These are phyloP conservation scores for Reticulitermes lucifugus DNA, from an alignment of 2,888 invertebrate genomes.

Conservation along the genomic window DNA sequence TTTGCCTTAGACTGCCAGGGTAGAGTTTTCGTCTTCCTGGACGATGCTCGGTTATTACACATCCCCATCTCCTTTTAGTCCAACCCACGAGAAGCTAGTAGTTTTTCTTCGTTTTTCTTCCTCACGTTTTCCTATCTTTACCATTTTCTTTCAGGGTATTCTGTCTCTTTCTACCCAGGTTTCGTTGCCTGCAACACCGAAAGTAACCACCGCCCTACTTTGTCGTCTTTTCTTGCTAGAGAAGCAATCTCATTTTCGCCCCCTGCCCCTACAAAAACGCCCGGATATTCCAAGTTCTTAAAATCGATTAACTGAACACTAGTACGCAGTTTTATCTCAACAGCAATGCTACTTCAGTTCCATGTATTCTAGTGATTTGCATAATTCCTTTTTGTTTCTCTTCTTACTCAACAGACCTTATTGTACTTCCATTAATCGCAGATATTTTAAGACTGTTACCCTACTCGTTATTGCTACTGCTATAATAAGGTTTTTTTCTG, in stretches of 20 bases:
- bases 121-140: conserved; percentile 28
- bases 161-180: not conserved
- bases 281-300: conserved; percentile 19
- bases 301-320: conserved; percentile 35
- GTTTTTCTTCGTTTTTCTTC: conserved; percentile 24
- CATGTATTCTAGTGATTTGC: too few species aligned
- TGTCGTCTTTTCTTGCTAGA: conserved; percentile 1
- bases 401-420: too few species aligned
- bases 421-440: too few species aligned
- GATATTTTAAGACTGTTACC: too few species aligned
- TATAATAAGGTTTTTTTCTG: too few species aligned
- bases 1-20: conserved; percentile 19
- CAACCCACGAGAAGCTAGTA: conserved; percentile 8
- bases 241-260: conserved; percentile 29
- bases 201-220: not conserved
- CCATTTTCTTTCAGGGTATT: conserved; percentile 22
- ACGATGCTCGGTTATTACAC: conserved; percentile 26
- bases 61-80: not conserved
- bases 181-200: not conserved
- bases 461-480: too few species aligned
- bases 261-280: not conserved
- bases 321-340: not conserved
- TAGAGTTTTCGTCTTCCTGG: conserved; percentile 15
- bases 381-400: too few species aligned
- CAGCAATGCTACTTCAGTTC: not conserved